These are phyloP conservation scores for Electrona antarctica DNA, from an alignment of 2,113 vertebrate genomes.

Conservation along the genomic window DNA sequence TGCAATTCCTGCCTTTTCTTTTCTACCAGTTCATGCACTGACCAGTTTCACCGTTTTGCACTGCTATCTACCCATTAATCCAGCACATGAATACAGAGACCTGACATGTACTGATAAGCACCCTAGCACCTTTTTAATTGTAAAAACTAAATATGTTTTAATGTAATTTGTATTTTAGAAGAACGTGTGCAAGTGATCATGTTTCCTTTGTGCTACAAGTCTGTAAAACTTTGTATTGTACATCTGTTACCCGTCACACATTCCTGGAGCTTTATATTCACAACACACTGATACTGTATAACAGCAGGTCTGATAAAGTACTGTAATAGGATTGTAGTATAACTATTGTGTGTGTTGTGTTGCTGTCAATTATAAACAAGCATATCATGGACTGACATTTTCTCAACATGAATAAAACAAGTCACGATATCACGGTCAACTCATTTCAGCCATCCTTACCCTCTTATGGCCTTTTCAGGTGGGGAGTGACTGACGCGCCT, in stretches of 20 bases:
- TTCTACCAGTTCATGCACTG: neutral
- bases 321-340: neutral
- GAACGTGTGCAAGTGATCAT: too few relatives aligned
- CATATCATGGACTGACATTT: too few relatives aligned
- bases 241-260: neutral
- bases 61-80: slow-evolving; percentile 7
- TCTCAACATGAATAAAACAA: too few relatives aligned
- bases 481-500: too few relatives aligned
- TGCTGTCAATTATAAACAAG: too few relatives aligned
- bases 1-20: neutral
- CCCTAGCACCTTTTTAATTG: slow-evolving; percentile 35
- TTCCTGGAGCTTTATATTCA: neutral
- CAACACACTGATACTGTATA: neutral
- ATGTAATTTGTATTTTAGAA: too few relatives aligned
- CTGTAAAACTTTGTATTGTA: neutral
- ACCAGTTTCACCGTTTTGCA: slow-evolving; percentile 37
- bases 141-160: neutral
- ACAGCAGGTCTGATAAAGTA: neutral
- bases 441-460: too few relatives aligned
- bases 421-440: too few relatives aligned
- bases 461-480: too few relatives aligned
- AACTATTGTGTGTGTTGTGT: neutral
- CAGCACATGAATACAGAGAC: neutral
- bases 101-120: slow-evolving; percentile 26
- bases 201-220: neutral